phyloP scores from a whole-genome alignment of 2,888 invertebrate genomes.

The Hybos culiciformis region DNA sequence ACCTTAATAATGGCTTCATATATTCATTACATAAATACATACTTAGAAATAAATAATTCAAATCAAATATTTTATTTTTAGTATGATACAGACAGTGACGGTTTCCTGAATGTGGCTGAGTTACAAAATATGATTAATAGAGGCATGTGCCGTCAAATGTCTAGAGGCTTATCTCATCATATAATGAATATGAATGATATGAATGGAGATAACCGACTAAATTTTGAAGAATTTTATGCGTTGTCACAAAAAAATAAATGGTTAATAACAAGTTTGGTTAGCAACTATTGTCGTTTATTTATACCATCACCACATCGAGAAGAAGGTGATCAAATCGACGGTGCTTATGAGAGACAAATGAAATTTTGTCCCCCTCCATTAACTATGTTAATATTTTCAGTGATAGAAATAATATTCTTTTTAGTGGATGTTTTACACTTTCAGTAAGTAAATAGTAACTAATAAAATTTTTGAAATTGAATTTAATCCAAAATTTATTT shows the following conservation, averaged over 20 bases:
- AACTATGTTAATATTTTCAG: slow-evolving; percentile 79
- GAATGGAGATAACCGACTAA: slow-evolving; percentile 47
- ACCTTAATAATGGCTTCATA: too few species aligned
- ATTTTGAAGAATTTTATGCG: slow-evolving; percentile 53
- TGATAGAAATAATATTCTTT: slow-evolving; percentile 71
- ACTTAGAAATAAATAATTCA: neutral
- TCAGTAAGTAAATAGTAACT: slow-evolving; percentile 25
- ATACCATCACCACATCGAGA: slow-evolving; percentile 30
- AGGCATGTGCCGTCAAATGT: slow-evolving; percentile 46
- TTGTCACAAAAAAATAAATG: slow-evolving; percentile 43
- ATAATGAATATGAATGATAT: slow-evolving; percentile 53
- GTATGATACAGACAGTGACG: slow-evolving; percentile 61
- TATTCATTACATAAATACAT: neutral
- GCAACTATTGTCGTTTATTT: slow-evolving; percentile 28
- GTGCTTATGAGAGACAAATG: slow-evolving; percentile 80
- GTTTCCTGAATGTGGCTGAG: slow-evolving; percentile 51
- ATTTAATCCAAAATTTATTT: neutral
- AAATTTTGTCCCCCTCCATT: slow-evolving; percentile 84
- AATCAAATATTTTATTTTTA: slow-evolving; percentile 27
- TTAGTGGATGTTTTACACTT: slow-evolving; percentile 35
- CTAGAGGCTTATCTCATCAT: slow-evolving; percentile 49
- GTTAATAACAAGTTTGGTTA: slow-evolving; percentile 30
- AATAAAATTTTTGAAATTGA: neutral
- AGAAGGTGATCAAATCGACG: slow-evolving; percentile 36
- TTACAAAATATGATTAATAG: slow-evolving; percentile 35